Conservation (phyloP, 2,113 vertebrate species). For the Microtus pennsylvanicus region DNA sequence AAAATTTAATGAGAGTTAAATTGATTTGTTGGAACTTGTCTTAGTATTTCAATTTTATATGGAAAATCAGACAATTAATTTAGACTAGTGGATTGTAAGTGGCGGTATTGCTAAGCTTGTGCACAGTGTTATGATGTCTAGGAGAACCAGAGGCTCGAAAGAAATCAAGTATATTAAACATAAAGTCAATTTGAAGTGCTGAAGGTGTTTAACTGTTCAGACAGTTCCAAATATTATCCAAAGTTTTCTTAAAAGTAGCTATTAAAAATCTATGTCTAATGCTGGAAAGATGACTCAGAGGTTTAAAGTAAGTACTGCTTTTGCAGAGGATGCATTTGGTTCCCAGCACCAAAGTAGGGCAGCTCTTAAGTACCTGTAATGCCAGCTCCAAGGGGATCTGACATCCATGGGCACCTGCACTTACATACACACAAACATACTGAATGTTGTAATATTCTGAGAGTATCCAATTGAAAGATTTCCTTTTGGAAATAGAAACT, state of each 20-base stretch:
- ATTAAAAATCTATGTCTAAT: not conserved
- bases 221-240: not conserved
- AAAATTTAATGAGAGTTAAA: not conserved
- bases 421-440: not conserved
- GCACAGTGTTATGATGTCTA: not conserved
- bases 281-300: not conserved
- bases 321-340: not conserved
- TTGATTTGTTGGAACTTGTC: not conserved
- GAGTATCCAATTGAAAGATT: not conserved
- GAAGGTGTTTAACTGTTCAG: not conserved
- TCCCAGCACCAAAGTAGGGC: not conserved
- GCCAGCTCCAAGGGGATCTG: not conserved
- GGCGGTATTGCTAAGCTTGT: not conserved
- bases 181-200: conserved; percentile 34
- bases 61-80: not conserved
- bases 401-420: not conserved
- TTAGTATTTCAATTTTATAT: not conserved
- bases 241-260: not conserved
- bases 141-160: not conserved
- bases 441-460: not conserved
- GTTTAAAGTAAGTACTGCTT: not conserved
- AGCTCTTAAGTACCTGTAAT: not conserved
- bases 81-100: not conserved
- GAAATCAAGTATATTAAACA: not conserved
- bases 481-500: not conserved